Evolutionary conservation across 2,113 vertebrate species (phyloP).

Genomic region (Pachypanchax playfairii): DNA sequence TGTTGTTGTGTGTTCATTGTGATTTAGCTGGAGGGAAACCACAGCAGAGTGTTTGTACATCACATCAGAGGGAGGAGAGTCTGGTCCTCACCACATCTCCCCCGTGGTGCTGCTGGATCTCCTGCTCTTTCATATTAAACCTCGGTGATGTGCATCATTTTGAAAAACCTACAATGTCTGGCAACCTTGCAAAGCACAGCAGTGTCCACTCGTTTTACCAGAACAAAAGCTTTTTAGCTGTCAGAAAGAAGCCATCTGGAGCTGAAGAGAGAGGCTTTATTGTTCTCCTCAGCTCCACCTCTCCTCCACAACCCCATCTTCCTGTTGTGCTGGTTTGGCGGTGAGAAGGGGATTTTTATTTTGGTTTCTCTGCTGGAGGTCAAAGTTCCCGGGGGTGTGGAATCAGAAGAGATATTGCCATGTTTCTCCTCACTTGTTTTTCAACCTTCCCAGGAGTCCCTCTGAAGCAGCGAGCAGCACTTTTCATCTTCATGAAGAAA

Average conservation of each 20-base stretch:
- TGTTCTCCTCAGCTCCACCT: conserved; percentile 60
- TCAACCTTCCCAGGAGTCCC: conserved; percentile 55
- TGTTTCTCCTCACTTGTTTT: conserved; percentile 46
- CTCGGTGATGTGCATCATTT: conserved; percentile 13
- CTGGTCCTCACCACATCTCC: conserved; percentile 38
- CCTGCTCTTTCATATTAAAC: conserved; percentile 32
- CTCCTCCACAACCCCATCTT: conserved; percentile 61
- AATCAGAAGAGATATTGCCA: conserved; percentile 70
- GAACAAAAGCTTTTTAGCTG: conserved; percentile 63
- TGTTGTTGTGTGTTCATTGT: neutral
- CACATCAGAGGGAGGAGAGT: neutral
- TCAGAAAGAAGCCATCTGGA: conserved; percentile 64
- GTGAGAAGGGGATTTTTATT: conserved; percentile 67
- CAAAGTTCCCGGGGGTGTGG: conserved; percentile 69
- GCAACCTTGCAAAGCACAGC: conserved; percentile 48
- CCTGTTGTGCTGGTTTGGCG: conserved; percentile 64
- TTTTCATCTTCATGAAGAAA: conserved; percentile 64
- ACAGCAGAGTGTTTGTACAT: conserved; percentile 19
- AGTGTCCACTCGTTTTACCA: conserved; percentile 35
- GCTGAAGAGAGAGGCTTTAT: conserved; percentile 58
- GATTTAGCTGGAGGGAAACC: conserved; percentile 6
- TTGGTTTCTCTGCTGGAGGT: conserved; percentile 74
- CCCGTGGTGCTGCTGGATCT: conserved; percentile 20
- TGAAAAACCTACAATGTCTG: conserved; percentile 55
- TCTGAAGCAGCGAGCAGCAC: conserved; percentile 27